Conservation (phyloP, 1,140 invertebrate genomes). For the Geopemphigus sp. region DNA sequence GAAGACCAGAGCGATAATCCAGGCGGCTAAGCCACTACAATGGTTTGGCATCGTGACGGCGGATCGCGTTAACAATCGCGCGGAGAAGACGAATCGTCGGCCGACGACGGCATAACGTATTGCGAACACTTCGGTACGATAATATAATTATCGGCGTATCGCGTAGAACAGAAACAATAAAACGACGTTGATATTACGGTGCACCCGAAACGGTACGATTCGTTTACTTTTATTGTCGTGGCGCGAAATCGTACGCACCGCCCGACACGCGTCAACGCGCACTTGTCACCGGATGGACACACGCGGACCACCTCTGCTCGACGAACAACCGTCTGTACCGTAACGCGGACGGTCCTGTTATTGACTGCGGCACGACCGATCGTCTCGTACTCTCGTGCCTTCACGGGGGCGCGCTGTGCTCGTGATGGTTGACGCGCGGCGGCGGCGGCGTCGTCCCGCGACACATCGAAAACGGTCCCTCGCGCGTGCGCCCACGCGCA, state of each 20-base stretch:
- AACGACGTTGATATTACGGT: no score
- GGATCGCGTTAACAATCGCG: not conserved
- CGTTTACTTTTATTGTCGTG: no score
- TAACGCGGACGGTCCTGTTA: conserved; percentile 32
- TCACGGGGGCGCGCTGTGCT: not conserved
- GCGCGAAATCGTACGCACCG: no score
- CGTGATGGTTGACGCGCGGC: conserved; percentile 27
- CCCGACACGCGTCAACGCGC: no score
- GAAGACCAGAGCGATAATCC: not conserved
- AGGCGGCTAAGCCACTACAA: no score
- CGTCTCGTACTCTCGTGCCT: not conserved
- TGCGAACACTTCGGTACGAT: no score
- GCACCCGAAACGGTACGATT: no score
- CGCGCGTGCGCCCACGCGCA: not conserved
- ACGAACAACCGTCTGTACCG: not conserved
- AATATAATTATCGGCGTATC: no score
- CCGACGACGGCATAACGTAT: not conserved
- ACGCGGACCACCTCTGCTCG: no score
- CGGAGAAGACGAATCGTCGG: not conserved
- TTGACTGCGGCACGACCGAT: conserved; percentile 33
- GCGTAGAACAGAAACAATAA: no score
- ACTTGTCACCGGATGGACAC: no score
- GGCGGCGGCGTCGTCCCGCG: conserved; percentile 26
- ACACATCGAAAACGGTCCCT: conserved; percentile 22
- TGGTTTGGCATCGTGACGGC: not conserved